Evolutionary conservation across 2,113 vertebrate species (phyloP), one percentile per base, ranked within the genome.

Genomic region (Thinocorus orbignyianus): DNA sequence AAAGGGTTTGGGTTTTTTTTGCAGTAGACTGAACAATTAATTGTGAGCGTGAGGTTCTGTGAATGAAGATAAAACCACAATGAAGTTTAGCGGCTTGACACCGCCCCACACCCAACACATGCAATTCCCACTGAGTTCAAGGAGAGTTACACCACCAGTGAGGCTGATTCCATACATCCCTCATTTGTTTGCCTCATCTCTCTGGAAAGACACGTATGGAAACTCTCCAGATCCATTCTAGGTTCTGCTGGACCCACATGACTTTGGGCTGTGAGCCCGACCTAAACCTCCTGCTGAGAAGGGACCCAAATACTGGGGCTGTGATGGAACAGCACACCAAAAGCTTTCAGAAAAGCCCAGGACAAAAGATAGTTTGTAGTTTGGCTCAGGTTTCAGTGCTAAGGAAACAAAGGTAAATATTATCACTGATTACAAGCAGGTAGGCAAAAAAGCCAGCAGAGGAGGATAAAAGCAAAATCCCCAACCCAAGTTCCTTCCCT

Each of bases 111-210:
- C 48, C 58, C n/a, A 49, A 52, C 8, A 9, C 17, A 10, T 1
- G 17, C 4, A 49, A 20, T 48, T 28, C 42, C 61, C 31, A 24
- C 48, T 24, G 54, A 39, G 48, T 46, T 70, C 51, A 17, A 25
- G 54, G 51, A 49, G 51, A 64, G 26, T 15, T 28, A 15, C 7
- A 1, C 39, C 33, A 1, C 20, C n/a, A 9, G 3, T 0, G n/a
- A 60, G 33, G 44, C 31, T 1, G 0, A 12, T n/a, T 17, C 61
- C 72, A 51, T n/a, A 9, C 48, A 11, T 4, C 41, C 64, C 57
- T 79, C 85, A 5, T 10, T 31, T 6, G 19, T 60, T 18, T 74
- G 72, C 35, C 28, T 20, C n/a, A 3, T 28, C 54, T 20, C 52
- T 64, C 54, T 6, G 17, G 33, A 35, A 79, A 17, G 12, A 26